Conservation (phyloP, 2,797 vertebrate genomes). For the Limosa lapponica region DNA sequence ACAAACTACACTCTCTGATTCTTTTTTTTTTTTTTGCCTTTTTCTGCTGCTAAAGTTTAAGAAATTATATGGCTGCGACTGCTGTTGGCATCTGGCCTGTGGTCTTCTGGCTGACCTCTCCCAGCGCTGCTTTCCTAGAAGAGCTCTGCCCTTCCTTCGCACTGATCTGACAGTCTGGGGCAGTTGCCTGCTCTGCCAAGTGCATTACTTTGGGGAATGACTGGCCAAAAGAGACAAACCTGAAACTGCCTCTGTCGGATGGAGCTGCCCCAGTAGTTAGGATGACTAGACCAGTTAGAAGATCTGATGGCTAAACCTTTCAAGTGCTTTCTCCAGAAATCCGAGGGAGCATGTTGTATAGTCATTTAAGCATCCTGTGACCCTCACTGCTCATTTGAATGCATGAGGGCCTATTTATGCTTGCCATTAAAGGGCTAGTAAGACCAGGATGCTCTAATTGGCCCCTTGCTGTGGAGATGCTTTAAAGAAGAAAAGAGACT, state of each 20-base stretch:
- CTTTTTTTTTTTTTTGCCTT: neutral
- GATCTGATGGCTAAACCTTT: neutral
- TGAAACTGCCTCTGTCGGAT: neutral
- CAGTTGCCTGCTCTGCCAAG: neutral
- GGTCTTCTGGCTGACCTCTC: slow-evolving; percentile 45
- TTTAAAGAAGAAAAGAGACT: slow-evolving; percentile 4
- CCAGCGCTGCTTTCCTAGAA: neutral
- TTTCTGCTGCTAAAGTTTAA: neutral
- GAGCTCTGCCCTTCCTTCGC: neutral
- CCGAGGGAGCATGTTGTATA: neutral
- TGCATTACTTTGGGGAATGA: neutral
- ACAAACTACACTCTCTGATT: neutral
- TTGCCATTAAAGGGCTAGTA: slow-evolving; percentile 50
- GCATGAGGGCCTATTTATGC: slow-evolving; percentile 22
- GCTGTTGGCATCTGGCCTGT: slow-evolving; percentile 24
- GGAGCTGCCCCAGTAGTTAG: neutral
- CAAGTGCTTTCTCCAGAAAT: neutral
- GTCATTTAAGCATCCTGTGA: slow-evolving; percentile 32
- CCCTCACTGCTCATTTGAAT: slow-evolving; percentile 50
- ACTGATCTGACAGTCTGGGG: neutral
- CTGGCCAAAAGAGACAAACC: neutral
- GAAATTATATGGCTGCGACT: neutral
- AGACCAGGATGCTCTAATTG: slow-evolving; percentile 35
- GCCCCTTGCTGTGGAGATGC: slow-evolving; percentile 37
- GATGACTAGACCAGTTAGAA: neutral